Base-by-base conservation (phyloP, 2,113 vertebrate genomes). In the Oriolus oriolus region DNA sequence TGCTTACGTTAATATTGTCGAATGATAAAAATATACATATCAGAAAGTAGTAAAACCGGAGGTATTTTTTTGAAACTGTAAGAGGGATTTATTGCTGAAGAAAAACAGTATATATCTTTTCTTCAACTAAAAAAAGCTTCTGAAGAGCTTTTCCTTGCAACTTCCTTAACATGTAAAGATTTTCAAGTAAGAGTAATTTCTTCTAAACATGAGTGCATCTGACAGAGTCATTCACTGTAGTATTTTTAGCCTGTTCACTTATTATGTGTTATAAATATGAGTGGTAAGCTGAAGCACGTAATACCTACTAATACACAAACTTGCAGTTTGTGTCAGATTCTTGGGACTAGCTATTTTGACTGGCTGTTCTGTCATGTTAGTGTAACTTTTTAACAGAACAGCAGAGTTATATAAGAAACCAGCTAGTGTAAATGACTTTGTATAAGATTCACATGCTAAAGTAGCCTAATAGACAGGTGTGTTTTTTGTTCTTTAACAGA, bases 401-500 rank as follows among this genome's bases (percentile, higher is more conserved):
- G 4, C 28, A 23, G 52, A 89, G 12, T n/a, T 59, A 16, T 44
- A 7, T 79, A 56, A 60, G 57, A 71, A 68, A 50, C 3, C 24
- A 64, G 24, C 31, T 52, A 75, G 30, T 68, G n/a, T 31, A 86
- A 73, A 42, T 96, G 35, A 28, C 23, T 84, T 94, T 91, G 20
- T 79, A 1, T 66, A 68, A 56, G 42, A 26, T 59, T 77, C 20
- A 31, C 24, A 9, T 71, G 54, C 78, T 87, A 49, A 87, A 87
- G 44, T 64, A 81, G 57, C 74, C 87, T 96, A 92, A 96, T 53
- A 91, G 24, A n/a, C 65, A 63, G 35, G 21, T 96, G 39, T 96
- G 84, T 56, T 96, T 91, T 90, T 91, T 97, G 76, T 89, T 96
- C 96, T 96, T 97, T 96, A 96, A 92, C 97, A 99, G 99, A 99